phyloP scores from a whole-genome alignment of 2,888 invertebrate species.

The Mythimna lalbum region DNA sequence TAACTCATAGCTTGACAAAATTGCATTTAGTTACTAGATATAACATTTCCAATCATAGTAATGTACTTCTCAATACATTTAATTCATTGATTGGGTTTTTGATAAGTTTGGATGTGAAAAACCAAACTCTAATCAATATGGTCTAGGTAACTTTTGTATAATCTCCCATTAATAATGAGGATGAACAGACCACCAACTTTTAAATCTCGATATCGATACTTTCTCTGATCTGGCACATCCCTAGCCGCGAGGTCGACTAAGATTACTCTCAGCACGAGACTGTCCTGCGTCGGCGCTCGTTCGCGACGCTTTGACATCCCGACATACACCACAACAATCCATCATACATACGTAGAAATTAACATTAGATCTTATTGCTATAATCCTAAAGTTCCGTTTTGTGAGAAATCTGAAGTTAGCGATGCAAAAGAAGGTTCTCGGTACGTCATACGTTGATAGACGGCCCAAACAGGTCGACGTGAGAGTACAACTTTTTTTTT shows the following conservation, averaged over 20 bases:
- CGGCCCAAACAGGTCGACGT: slow-evolving; percentile 82
- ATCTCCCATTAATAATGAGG: neutral
- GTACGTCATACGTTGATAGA: slow-evolving; percentile 89
- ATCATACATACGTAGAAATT: slow-evolving; percentile 49
- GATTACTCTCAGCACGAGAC: slow-evolving; percentile 91
- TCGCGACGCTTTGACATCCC: slow-evolving; percentile 91
- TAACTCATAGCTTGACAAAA: too few species aligned
- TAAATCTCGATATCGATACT: slow-evolving; percentile 67
- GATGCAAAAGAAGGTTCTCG: slow-evolving; percentile 66
- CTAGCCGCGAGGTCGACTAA: slow-evolving; percentile 83
- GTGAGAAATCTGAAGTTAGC: slow-evolving; percentile 11
- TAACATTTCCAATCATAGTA: neutral
- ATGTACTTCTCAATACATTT: neutral
- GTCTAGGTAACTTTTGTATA: neutral
- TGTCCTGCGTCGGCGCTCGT: slow-evolving; percentile 90
- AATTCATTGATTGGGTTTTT: neutral
- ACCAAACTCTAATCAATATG: neutral
- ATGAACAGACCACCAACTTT: neutral
- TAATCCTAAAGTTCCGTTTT: slow-evolving; percentile 63
- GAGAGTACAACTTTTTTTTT: slow-evolving; percentile 79
- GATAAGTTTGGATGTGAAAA: neutral
- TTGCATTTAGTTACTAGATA: neutral
- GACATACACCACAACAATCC: slow-evolving; percentile 77
- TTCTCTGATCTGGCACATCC: slow-evolving; percentile 69
- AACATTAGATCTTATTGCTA: slow-evolving; percentile 59